Base-by-base conservation (phyloP, 2,888 invertebrate genomes). In the Plagodis dolabraria region DNA sequence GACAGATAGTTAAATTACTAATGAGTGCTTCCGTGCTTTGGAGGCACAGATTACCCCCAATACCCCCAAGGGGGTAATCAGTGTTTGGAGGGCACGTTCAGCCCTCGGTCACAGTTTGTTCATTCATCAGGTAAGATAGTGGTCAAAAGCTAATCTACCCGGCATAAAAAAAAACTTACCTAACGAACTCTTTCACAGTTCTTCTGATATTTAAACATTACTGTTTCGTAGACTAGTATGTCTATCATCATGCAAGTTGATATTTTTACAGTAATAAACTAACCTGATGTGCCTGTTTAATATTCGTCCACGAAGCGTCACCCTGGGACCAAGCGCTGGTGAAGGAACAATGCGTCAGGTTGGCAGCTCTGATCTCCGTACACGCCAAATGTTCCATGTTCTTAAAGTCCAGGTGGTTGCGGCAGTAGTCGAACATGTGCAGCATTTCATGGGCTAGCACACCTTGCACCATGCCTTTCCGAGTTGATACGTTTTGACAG, bases 391-490 rank as follows among this genome's bases (percentile, higher is more conserved):
- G 99, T 67, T 98, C 96, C 67, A 98, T 93, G 80, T 99, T 97
- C 72, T 94, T 96, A 74, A 98, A 97, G 86, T 99, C 96, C 57
- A 98, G 81, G 48, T 99, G 95, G 68, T 98, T 97, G 46, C 96
- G 94, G 82, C 99, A 99, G 80, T 95, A 97, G 85, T 99, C 99
- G 79, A 98, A 99, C 97, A 99, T 98, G 83, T 99, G 99, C 48
- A 99, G 96, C 94, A 99, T 95, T 87, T 99, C 99, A 76, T 99
- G 99, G 0, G 96, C 95, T 45, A 99, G 82, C 0, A 98, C 96
- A 33, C 96, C 96, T 80, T 96, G 96, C 0, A 97, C 95, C 82
- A 95, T 93, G 9, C 95, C 95, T 77, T 95, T 93, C 34, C 91
- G 93, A 22, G 86, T 93, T 0, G 96, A 96, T 57, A 95, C 96